phyloP scores from a whole-genome alignment of 2,113 vertebrate species.

The Centropus bengalensis region DNA sequence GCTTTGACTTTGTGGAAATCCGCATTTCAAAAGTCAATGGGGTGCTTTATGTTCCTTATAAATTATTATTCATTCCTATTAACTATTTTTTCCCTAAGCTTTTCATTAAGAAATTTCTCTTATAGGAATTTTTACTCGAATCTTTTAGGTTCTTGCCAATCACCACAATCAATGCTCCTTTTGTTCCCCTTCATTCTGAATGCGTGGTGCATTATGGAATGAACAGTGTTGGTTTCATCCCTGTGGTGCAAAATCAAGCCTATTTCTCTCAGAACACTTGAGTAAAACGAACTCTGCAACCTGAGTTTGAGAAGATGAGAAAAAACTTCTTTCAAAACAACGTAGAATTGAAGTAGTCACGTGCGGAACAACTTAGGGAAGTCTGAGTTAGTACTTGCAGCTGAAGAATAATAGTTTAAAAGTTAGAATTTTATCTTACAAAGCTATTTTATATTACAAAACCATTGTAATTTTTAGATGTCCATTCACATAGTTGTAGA shows the following conservation, averaged over 20 bases:
- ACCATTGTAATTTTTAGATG: not conserved
- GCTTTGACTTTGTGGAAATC: not conserved
- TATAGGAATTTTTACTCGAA: slow-evolving; percentile 30
- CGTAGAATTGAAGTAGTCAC: not conserved
- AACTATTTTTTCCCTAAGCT: slow-evolving; percentile 17
- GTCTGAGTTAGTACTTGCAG: not conserved
- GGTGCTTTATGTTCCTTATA: not conserved
- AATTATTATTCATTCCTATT: slow-evolving; percentile 17
- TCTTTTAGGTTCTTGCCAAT: slow-evolving; percentile 39
- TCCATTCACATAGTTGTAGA: not conserved
- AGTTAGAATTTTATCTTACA: too few relatives aligned
- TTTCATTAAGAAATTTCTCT: slow-evolving; percentile 33
- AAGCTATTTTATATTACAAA: too few relatives aligned
- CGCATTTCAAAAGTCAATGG: slow-evolving; percentile 14
- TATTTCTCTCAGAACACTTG: not conserved
- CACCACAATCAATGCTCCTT: slow-evolving; percentile 47
- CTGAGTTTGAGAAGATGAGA: not conserved
- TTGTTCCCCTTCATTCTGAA: slow-evolving; percentile 34
- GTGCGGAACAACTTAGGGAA: not conserved
- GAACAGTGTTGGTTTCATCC: slow-evolving; percentile 23
- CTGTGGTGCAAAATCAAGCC: slow-evolving; percentile 24
- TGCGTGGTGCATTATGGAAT: not conserved
- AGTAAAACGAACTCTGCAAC: not conserved
- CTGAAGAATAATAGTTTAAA: not conserved
- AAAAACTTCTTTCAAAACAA: not conserved